Evolutionary conservation across 2,113 vertebrate genomes (phyloP).

Genomic region (Centrocercus urophasianus): DNA sequence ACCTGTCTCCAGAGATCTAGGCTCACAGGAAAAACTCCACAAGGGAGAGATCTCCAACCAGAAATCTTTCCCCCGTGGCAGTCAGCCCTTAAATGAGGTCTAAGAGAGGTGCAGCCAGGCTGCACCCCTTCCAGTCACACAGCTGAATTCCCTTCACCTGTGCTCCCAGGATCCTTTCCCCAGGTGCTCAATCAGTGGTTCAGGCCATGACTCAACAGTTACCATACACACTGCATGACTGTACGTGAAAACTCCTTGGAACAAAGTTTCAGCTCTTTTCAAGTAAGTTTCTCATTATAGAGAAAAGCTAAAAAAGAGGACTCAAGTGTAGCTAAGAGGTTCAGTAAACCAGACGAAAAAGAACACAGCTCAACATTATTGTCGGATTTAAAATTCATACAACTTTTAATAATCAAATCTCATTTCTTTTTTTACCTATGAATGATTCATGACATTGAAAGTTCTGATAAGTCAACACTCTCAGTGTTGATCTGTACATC

Average conservation of each 20-base stretch:
- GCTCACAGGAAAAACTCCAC: too few species aligned
- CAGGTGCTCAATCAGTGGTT: too few species aligned
- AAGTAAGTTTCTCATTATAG: neutral
- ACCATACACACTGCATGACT: neutral
- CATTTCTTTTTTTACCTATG: neutral
- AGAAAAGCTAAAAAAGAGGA: constrained; percentile 20
- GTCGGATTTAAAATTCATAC: neutral
- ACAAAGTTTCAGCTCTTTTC: constrained; percentile 18
- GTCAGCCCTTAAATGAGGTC: too few species aligned
- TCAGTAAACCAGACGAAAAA: neutral
- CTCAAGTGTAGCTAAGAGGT: neutral
- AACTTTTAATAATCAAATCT: constrained; percentile 35
- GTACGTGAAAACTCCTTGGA: neutral
- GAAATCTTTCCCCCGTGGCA: too few species aligned
- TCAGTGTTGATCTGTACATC: neutral
- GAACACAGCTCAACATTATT: constrained; percentile 13
- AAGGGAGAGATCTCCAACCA: too few species aligned
- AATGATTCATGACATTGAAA: constrained; percentile 2
- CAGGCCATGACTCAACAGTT: too few species aligned
- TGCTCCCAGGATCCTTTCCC: too few species aligned
- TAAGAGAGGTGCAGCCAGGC: too few species aligned
- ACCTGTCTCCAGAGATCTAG: too few species aligned
- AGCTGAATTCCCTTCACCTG: too few species aligned
- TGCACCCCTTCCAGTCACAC: too few species aligned
- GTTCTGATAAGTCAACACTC: neutral